A percentile compares a stretch with the other conserved stretches of the same genome.
Conservation (phyloP, 2,113 vertebrate genomes). For the Cottus gobio region DNA sequence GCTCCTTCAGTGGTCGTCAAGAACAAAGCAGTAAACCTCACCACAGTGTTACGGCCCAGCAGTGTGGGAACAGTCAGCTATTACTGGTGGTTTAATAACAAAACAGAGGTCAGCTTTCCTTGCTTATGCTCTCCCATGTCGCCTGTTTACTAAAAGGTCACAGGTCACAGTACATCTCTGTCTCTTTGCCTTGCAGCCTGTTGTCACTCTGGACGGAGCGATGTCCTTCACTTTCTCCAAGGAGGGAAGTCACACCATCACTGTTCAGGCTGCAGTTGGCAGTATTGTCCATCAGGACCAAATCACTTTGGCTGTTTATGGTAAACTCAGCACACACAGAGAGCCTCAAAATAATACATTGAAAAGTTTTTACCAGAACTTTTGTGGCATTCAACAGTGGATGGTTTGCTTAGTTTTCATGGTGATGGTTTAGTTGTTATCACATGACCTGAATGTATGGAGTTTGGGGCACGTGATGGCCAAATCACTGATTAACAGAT, state of each 20-base stretch:
- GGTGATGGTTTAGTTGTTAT: slow-evolving; percentile 3
- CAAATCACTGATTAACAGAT: background rate
- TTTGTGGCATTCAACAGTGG: background rate
- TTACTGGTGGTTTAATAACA: slow-evolving; percentile 96
- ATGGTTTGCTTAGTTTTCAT: background rate
- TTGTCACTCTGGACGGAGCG: slow-evolving; percentile 89
- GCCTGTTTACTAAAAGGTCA: background rate
- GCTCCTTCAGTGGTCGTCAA: slow-evolving; percentile 91
- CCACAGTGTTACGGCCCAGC: slow-evolving; percentile 87
- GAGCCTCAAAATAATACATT: background rate
- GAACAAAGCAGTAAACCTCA: slow-evolving; percentile 92
- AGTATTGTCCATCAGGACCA: slow-evolving; percentile 91
- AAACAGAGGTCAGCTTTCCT: slow-evolving; percentile 86
- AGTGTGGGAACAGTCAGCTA: slow-evolving; percentile 92
- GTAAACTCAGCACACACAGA: slow-evolving; percentile 77
- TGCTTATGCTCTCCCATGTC: background rate
- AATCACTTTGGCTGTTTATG: slow-evolving; percentile 91
- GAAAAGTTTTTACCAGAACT: background rate
- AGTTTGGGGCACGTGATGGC: background rate
- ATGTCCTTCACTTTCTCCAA: slow-evolving; percentile 89
- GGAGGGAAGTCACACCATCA: slow-evolving; percentile 91
- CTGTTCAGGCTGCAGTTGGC: slow-evolving; percentile 90
- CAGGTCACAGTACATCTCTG: slow-evolving; percentile 39
- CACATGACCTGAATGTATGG: background rate
- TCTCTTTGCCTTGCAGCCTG: slow-evolving; percentile 80